Conservation (phyloP, 2,113 vertebrate species). For the Echinops telfairi region DNA sequence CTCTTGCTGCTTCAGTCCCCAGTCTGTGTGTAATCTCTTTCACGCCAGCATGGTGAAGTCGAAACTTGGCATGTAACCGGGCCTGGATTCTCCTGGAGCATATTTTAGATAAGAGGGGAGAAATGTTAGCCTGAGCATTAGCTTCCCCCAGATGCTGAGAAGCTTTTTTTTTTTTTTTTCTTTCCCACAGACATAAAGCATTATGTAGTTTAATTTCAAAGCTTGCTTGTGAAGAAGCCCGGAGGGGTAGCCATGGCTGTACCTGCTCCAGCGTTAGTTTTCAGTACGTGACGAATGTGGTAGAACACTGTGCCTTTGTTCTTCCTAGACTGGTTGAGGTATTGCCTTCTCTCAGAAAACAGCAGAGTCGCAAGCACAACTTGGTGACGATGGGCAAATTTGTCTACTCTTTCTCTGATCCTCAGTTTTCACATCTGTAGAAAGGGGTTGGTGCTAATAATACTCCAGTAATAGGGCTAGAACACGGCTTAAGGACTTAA, state of each 20-base stretch:
- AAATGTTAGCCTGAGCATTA: constrained; percentile 8
- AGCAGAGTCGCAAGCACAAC: not conserved
- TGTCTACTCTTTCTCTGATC: not conserved
- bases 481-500: not conserved
- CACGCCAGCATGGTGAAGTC: constrained; percentile 1
- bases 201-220: constrained; percentile 64
- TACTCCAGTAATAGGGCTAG: not conserved
- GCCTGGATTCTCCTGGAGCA: constrained; percentile 59
- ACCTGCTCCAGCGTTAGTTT: not conserved
- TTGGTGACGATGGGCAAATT: not conserved
- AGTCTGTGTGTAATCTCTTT: constrained; percentile 64
- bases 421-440: constrained; percentile 3
- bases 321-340: not conserved
- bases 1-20: not conserved
- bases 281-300: not conserved
- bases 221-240: not conserved
- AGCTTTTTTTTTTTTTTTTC: constrained; percentile 67
- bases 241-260: not conserved
- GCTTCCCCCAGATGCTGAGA: not conserved
- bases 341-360: not conserved
- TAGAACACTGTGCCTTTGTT: not conserved
- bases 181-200: constrained; percentile 48
- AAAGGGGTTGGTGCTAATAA: not conserved
- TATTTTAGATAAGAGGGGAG: constrained; percentile 71
- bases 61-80: constrained; percentile 60